phyloP scores from a whole-genome alignment of 2,113 vertebrate species.

The Rissa tridactyla region DNA sequence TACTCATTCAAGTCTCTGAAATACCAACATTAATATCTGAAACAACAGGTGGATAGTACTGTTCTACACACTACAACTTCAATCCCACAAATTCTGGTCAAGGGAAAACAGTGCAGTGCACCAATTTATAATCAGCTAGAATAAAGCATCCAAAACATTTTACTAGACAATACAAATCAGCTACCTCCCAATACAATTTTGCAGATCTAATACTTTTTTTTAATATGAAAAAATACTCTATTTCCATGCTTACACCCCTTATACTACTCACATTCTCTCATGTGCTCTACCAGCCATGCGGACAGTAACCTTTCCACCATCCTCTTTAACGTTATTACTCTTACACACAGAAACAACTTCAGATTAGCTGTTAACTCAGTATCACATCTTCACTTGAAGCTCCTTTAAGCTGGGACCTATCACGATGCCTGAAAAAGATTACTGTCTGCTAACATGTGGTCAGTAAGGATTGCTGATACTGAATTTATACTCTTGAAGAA shows the following conservation, averaged over 20 bases:
- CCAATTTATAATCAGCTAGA: background rate
- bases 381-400: background rate
- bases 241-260: background rate
- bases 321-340: background rate
- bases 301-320: background rate
- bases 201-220: background rate
- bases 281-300: background rate
- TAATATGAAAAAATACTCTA: background rate
- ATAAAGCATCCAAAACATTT: background rate
- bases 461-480: background rate
- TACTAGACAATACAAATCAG: background rate
- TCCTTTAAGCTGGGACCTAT: background rate
- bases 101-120: background rate
- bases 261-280: background rate
- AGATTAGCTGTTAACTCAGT: background rate
- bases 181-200: background rate
- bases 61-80: background rate
- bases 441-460: background rate
- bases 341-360: background rate
- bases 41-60: background rate
- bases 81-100: background rate
- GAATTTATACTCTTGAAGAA: background rate
- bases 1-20: background rate
- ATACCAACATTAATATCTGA: background rate
- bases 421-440: background rate